Evolutionary conservation across 2,113 vertebrate species (phyloP).

Genomic region (Phyllostomus discolor): DNA sequence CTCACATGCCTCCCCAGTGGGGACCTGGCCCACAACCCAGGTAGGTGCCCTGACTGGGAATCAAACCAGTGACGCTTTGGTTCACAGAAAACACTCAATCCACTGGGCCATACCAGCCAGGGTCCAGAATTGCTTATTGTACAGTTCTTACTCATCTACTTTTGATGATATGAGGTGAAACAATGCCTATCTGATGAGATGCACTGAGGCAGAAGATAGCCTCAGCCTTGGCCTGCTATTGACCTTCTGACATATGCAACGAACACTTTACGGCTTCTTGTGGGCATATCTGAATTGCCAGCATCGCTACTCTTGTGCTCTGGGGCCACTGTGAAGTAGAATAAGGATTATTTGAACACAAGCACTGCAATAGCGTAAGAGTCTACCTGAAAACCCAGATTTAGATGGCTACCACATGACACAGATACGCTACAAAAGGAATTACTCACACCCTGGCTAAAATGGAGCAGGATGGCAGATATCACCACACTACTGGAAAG

Average conservation of each 20-base stretch:
- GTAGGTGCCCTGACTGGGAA: too few relatives aligned
- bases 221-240: too few relatives aligned
- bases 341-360: neutral
- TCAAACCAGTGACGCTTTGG: too few relatives aligned
- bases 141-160: too few relatives aligned
- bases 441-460: neutral
- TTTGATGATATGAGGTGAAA: neutral
- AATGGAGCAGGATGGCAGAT: too few relatives aligned
- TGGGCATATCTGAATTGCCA: neutral
- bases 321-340: neutral
- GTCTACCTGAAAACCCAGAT: neutral
- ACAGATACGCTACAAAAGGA: neutral
- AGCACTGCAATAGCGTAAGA: too few relatives aligned
- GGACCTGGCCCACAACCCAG: too few relatives aligned
- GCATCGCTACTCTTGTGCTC: neutral
- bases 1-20: too few relatives aligned
- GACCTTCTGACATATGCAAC: neutral
- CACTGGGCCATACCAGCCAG: too few relatives aligned
- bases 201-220: neutral
- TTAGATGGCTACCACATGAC: neutral
- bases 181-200: neutral
- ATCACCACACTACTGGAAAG: neutral
- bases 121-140: neutral
- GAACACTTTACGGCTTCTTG: neutral
- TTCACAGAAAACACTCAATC: too few relatives aligned